Percentiles rank a stretch among this genome's conserved stretches.
phyloP scores from a whole-genome alignment of 2,797 vertebrate species.

The Xenopus petersii region DNA sequence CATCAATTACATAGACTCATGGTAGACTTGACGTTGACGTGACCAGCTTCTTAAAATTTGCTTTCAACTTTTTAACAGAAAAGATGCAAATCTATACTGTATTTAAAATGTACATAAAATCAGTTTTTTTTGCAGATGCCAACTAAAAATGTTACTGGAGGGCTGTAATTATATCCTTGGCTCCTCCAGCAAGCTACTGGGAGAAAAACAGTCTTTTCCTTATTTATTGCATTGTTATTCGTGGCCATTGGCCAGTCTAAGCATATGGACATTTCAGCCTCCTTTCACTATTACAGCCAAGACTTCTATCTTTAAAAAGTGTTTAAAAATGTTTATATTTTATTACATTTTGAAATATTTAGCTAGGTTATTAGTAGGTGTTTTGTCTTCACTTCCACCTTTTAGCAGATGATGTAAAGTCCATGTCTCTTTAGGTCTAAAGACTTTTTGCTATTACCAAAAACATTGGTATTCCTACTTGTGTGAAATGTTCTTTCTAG shows the following conservation, averaged over 20 bases:
- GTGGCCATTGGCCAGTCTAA: conserved; percentile 46
- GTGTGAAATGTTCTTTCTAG: too few species aligned
- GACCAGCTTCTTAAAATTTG: too few species aligned
- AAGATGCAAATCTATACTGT: too few species aligned
- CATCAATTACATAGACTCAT: too few species aligned
- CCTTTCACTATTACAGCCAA: conserved; percentile 17
- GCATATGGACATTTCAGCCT: conserved; percentile 29
- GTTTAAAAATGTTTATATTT: conserved; percentile 40
- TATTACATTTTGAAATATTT: conserved; percentile 39
- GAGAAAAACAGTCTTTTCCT: conserved; percentile 27
- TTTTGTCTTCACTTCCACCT: conserved; percentile 39
- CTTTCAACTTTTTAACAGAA: too few species aligned
- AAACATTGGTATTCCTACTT: conserved; percentile 5
- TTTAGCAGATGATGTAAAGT: conserved; percentile 32
- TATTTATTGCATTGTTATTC: conserved; percentile 34
- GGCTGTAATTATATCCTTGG: conserved; percentile 30
- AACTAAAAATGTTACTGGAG: conserved; percentile 24
- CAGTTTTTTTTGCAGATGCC: background rate
- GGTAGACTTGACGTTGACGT: too few species aligned
- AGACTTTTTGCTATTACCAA: conserved; percentile 29
- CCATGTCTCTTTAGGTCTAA: conserved; percentile 14
- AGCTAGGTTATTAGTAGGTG: conserved; percentile 38
- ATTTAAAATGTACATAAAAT: too few species aligned
- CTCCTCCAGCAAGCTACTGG: conserved; percentile 16
- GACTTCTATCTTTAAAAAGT: conserved; percentile 42